phyloP scores from a whole-genome alignment of 2,797 vertebrate genomes.

The Graptemys geographica region DNA sequence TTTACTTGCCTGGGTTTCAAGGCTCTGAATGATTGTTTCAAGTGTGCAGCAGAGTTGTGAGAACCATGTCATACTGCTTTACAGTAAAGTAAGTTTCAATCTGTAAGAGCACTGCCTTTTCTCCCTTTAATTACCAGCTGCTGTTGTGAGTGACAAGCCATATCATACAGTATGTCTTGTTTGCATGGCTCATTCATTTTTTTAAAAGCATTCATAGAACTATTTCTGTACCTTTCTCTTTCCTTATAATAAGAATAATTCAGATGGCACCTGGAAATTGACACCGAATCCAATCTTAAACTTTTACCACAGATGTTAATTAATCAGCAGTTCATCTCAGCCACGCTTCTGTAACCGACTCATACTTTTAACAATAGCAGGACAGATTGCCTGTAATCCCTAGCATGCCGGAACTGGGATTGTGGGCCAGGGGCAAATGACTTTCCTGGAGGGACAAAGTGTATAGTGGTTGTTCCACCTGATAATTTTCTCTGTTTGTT shows the following conservation, averaged over 20 bases:
- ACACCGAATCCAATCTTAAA: not conserved
- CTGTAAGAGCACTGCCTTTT: not conserved
- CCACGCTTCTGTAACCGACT: not conserved
- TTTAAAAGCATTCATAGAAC: not conserved
- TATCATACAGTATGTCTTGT: constrained; percentile 23
- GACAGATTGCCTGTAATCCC: not conserved
- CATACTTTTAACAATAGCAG: not conserved
- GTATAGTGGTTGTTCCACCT: accelerated
- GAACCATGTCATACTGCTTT: not conserved
- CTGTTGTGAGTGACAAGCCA: constrained; percentile 42
- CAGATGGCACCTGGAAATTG: not conserved
- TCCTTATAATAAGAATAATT: not conserved
- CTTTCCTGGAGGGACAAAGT: not conserved
- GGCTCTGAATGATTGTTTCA: not conserved
- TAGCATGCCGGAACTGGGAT: not conserved
- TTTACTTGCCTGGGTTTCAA: not conserved
- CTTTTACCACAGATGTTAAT: not conserved
- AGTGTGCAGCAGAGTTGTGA: not conserved
- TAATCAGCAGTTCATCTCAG: not conserved
- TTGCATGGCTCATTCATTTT: constrained; percentile 7
- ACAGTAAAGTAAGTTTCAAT: constrained; percentile 19
- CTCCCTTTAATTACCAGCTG: constrained; percentile 35
- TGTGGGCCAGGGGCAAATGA: not conserved
- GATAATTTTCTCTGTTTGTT: not conserved
- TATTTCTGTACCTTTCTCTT: not conserved